Conservation (phyloP, 2,797 vertebrate genomes). For the Semaprochilodus insignis region DNA sequence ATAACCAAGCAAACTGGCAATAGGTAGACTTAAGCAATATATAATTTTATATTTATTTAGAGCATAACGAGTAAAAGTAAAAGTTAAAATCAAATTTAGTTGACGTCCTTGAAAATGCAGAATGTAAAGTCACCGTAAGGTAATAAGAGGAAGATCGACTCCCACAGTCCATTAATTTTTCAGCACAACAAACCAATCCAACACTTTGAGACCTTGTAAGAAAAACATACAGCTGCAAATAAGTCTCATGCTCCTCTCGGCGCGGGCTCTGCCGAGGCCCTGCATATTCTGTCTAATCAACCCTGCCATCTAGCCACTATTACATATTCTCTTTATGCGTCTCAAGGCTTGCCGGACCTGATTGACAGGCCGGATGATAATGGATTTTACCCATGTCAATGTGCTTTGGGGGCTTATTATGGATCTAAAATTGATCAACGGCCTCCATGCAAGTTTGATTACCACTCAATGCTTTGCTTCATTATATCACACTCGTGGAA, state of each 20-base stretch:
- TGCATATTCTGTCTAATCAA: constrained; percentile 18
- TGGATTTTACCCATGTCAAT: constrained; percentile 53
- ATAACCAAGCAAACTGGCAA: background rate
- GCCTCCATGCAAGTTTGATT: constrained; percentile 46
- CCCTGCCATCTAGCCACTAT: background rate
- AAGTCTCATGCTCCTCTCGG: background rate
- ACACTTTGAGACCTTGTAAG: constrained; percentile 1
- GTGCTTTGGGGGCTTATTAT: constrained; percentile 51
- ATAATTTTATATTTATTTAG: background rate
- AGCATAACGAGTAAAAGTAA: background rate
- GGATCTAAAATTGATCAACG: constrained; percentile 57
- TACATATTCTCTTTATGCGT: constrained; percentile 33
- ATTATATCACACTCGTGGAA: constrained; percentile 40
- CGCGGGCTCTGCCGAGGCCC: background rate
- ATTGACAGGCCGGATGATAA: constrained; percentile 63
- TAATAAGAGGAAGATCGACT: background rate
- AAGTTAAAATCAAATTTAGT: constrained; percentile 6
- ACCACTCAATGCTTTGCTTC: constrained; percentile 37
- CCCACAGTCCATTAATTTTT: background rate
- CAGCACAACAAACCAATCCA: background rate
- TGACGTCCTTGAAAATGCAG: constrained; percentile 24
- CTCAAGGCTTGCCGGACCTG: constrained; percentile 36
- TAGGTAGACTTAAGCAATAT: background rate
- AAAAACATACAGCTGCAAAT: constrained; percentile 8
- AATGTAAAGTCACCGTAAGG: constrained; percentile 2